phyloP scores from a whole-genome alignment of 30 jellyfish, hydroid and myxozoan species.

The Aurelia aurita complex sp. Pacific region DNA sequence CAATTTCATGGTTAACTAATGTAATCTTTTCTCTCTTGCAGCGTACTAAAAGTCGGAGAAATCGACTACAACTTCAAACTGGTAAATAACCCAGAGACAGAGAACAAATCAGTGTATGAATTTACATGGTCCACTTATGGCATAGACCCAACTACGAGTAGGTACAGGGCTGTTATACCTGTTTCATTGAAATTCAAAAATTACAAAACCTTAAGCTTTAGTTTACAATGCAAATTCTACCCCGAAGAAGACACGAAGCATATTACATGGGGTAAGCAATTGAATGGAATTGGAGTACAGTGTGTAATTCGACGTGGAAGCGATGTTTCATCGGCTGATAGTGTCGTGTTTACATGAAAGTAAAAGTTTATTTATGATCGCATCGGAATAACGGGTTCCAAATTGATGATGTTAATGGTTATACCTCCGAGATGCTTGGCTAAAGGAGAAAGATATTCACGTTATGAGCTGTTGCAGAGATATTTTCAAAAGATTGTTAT shows the following conservation, averaged over 20 bases:
- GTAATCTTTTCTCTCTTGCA: constrained; percentile 9
- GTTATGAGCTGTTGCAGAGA: no score
- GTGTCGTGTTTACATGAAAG: constrained; percentile 53
- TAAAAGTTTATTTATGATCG: no score
- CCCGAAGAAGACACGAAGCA: constrained; percentile 78
- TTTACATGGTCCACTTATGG: constrained; percentile 94
- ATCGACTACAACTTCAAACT: constrained; percentile 74
- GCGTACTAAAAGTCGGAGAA: constrained; percentile 82
- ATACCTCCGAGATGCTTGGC: no score
- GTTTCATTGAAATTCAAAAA: constrained; percentile 81
- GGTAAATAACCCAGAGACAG: constrained; percentile 74
- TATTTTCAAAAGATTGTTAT: no score
- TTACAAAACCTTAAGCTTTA: constrained; percentile 84
- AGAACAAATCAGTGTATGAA: constrained; percentile 78
- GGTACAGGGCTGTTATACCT: constrained; percentile 88
- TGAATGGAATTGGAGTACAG: constrained; percentile 68
- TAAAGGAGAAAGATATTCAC: no score
- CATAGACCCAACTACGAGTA: constrained; percentile 75
- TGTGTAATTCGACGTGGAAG: constrained; percentile 94
- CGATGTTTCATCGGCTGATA: constrained; percentile 82
- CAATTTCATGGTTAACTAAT: neutral
- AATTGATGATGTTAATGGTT: no score
- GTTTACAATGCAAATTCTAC: constrained; percentile 89
- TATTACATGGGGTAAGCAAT: constrained; percentile 85
- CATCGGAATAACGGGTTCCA: no score